A percentile compares a stretch with the other conserved stretches of the same genome.
Evolutionary conservation across 35 echinoderm and acorn worm genomes (phyloP).

Genomic region (Diadema setosum): DNA sequence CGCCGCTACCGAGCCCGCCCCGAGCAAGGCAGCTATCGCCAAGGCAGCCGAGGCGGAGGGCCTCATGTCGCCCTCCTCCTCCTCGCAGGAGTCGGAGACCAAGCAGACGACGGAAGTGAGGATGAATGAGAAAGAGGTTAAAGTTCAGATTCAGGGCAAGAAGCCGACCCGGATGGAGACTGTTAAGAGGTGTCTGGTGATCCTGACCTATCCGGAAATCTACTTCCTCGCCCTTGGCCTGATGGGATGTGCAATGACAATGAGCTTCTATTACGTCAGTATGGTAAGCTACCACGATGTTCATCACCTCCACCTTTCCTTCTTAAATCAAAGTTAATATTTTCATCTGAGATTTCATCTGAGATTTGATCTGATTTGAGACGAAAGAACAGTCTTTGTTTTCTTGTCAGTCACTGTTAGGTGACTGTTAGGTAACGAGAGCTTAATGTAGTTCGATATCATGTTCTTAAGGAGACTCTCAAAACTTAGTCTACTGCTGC

Average conservation of each 20-base stretch:
- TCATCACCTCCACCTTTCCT: not conserved
- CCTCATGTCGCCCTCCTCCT: not conserved
- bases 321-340: too few species aligned
- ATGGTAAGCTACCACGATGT: slow-evolving; percentile 48
- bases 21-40: not conserved
- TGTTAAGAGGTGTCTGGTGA: slow-evolving; percentile 21
- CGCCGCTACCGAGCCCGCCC: not conserved
- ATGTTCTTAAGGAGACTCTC: too few species aligned
- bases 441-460: too few species aligned
- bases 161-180: not conserved
- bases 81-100: not conserved
- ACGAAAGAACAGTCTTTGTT: too few species aligned
- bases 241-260: slow-evolving; percentile 84
- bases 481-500: too few species aligned
- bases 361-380: too few species aligned
- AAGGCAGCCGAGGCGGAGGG: slow-evolving; percentile 9
- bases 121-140: slow-evolving; percentile 43
- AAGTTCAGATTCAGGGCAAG: not conserved
- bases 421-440: too few species aligned
- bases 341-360: too few species aligned
- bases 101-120: slow-evolving; percentile 1
- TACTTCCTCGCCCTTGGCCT: slow-evolving; percentile 78
- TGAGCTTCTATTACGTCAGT: slow-evolving; percentile 94
- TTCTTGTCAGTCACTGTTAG: too few species aligned
- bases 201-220: slow-evolving; percentile 65